Base-by-base conservation (phyloP, 2,888 invertebrate species). In the Masnerella sp. region DNA sequence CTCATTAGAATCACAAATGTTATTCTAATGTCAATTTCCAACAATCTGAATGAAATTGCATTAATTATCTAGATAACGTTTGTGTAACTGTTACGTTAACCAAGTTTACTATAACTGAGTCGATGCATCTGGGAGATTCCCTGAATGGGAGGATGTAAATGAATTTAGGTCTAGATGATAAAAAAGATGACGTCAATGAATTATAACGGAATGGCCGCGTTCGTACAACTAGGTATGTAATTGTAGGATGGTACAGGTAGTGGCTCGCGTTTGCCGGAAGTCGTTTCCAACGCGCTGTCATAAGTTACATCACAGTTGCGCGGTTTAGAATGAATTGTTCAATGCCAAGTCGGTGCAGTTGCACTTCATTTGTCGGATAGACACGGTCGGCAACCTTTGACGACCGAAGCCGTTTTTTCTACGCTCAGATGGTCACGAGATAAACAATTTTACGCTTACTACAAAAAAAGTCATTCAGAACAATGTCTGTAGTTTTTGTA, bases 291-390 rank as follows among this genome's bases (percentile, higher is more conserved):
- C 74, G 78, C 75, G 78, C 68, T 73, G 72, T 74, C 75, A 77
- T 71, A 76, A 75, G 64, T 74, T 77, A 69, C 75, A 76, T 74
- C 77, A 77, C 76, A 70, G 71, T 75, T 38, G 18, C 43, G 61
- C 65, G 61, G 68, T 56, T 78, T 70, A 73, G 78, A 78, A 64
- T 56, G 71, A 71, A 78, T 79, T 81, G 80, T 77, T 78, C 82
- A 82, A 82, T 82, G 82, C 79, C 81, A 81, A 49, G 72, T 70
- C 40, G 54, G 80, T 79, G 70, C 80, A 71, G 72, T 71, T 76
- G 78, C 56, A 81, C 75, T 59, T 32, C 34, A 65, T 52, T 71
- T 58, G 64, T 22, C 40, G 2, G 17, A 43, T 38, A 52, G 45
- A 47, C 38, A 52, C 52, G 71, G 65, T 65, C 71, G 58, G 64